phyloP scores from a whole-genome alignment of 1,140 invertebrate genomes.

The Drosophila azteca region DNA sequence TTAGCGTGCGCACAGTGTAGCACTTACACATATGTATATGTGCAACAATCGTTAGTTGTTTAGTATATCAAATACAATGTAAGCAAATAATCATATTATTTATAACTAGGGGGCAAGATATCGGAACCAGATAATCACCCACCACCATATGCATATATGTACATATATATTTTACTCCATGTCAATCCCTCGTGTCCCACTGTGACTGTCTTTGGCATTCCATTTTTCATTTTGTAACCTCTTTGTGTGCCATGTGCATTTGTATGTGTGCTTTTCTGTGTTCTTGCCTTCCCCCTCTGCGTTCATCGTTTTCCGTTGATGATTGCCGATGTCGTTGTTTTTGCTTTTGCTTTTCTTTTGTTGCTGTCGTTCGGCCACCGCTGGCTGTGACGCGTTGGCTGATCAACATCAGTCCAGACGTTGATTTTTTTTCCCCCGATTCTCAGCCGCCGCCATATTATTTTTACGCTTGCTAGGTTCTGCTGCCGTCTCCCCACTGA shows the following conservation, averaged over 20 bases:
- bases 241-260: slow-evolving; percentile 17
- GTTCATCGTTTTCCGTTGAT: slow-evolving; percentile 48
- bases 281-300: slow-evolving; percentile 33
- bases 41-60: too few relatives aligned
- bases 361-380: slow-evolving; percentile 39
- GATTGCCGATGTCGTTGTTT: slow-evolving; percentile 29
- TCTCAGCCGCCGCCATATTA: slow-evolving; percentile 71
- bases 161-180: neutral
- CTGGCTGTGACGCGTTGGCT: slow-evolving; percentile 20
- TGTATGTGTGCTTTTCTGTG: slow-evolving; percentile 63
- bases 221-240: slow-evolving; percentile 76
- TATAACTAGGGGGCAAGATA: neutral
- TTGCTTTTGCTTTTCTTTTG: slow-evolving; percentile 42
- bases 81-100: neutral
- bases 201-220: slow-evolving; percentile 65
- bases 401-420: neutral
- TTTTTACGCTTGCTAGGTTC: slow-evolving; percentile 70
- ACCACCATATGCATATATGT: too few relatives aligned
- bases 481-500: slow-evolving; percentile 35
- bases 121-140: too few relatives aligned
- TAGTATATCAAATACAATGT: too few relatives aligned
- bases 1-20: slow-evolving; percentile 6
- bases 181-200: slow-evolving; percentile 30
- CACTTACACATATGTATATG: too few relatives aligned
- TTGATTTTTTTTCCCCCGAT: slow-evolving; percentile 21